Conservation (phyloP, 2,888 invertebrate species). For the Hirtodrosophila cameraria region DNA sequence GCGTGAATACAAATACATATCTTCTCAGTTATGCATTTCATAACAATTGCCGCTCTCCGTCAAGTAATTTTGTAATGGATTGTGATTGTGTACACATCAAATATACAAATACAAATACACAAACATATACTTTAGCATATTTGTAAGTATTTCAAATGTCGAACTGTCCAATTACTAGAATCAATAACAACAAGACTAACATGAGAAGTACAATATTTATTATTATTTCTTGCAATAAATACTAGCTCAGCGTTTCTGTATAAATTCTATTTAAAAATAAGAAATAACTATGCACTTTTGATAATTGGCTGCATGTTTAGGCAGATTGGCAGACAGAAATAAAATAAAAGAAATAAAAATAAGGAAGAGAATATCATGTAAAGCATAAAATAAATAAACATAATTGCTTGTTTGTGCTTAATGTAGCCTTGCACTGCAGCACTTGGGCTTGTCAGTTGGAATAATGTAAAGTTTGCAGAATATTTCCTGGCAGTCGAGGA, state of each 20-base stretch:
- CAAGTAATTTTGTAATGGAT: conserved; percentile 31
- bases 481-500: conserved; percentile 23
- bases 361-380: conserved; percentile 16
- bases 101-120: neutral
- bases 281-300: conserved; percentile 40
- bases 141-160: neutral
- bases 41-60: conserved; percentile 10
- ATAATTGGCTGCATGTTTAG: conserved; percentile 56
- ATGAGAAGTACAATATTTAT: conserved; percentile 13
- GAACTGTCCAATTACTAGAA: conserved; percentile 25
- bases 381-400: conserved; percentile 45
- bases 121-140: neutral
- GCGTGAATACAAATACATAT: neutral
- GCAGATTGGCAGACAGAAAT: conserved; percentile 3
- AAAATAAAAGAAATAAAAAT: neutral
- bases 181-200: conserved; percentile 17
- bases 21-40: conserved; percentile 9
- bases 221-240: conserved; percentile 23
- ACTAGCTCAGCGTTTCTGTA: conserved; percentile 25
- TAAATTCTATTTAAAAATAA: neutral
- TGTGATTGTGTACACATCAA: conserved; percentile 5
- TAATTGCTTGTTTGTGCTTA: conserved; percentile 71
- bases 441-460: conserved; percentile 47
- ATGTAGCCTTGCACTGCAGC: conserved; percentile 55
- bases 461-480: conserved; percentile 34